Percentiles rank a stretch among this genome's conserved stretches.
Evolutionary conservation across 2,797 vertebrate genomes (phyloP).

Genomic region (Pipistrellus nathusii): DNA sequence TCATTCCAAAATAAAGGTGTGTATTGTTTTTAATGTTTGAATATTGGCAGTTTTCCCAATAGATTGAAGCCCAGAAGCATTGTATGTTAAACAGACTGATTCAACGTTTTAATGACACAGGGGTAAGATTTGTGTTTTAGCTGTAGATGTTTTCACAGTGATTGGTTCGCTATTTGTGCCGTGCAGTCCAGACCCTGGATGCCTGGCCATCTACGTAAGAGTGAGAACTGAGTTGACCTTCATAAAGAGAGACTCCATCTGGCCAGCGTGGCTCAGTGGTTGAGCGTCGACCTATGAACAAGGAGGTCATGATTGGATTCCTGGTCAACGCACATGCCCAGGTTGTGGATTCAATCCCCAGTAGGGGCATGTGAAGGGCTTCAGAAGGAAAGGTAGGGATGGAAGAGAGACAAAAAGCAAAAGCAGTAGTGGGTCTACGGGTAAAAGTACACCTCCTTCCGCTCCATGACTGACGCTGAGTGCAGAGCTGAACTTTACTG

Average conservation of each 20-base stretch:
- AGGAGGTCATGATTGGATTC: too few relatives aligned
- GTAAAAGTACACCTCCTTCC: not conserved
- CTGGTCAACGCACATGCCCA: too few relatives aligned
- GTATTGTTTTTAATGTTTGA: not conserved
- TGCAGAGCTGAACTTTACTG: not conserved
- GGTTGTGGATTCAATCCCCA: too few relatives aligned
- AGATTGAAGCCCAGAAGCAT: not conserved
- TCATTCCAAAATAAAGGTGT: conserved; percentile 17
- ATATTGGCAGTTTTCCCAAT: conserved; percentile 36
- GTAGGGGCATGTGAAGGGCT: not conserved
- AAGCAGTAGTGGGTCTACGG: not conserved
- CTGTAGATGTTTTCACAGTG: not conserved
- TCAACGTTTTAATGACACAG: not conserved
- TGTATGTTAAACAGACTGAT: not conserved
- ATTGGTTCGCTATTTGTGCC: not conserved
- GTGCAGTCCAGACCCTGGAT: not conserved
- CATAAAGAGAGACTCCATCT: not conserved
- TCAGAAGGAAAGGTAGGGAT: not conserved
- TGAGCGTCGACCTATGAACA: too few relatives aligned
- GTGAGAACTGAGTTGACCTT: not conserved
- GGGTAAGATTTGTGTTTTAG: not conserved
- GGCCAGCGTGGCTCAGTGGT: too few relatives aligned
- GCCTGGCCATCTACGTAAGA: not conserved
- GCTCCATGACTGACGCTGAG: not conserved
- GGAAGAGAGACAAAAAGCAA: not conserved